Evolutionary conservation across 2,888 invertebrate species (phyloP).

Genomic region (Hirtodrosophila confusa): DNA sequence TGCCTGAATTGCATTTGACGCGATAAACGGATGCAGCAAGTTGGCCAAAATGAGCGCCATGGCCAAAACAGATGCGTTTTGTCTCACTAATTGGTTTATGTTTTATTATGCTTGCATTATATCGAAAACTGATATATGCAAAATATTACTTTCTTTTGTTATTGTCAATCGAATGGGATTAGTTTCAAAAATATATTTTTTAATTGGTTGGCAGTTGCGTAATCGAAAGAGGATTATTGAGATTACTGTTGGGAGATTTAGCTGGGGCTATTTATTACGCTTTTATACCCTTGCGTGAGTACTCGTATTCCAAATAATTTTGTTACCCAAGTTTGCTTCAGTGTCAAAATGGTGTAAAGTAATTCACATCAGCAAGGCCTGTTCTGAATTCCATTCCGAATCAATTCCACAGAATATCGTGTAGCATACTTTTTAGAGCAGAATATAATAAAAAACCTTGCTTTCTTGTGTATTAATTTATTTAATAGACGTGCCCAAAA

Average conservation of each 20-base stretch:
- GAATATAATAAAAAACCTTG: too few relatives aligned
- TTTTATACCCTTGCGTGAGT: too few relatives aligned
- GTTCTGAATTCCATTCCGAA: too few relatives aligned
- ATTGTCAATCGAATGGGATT: slow-evolving; percentile 16
- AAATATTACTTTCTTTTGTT: slow-evolving; percentile 5
- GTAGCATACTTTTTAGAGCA: too few relatives aligned
- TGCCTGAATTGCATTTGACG: slow-evolving; percentile 30
- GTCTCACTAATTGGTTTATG: slow-evolving; percentile 65
- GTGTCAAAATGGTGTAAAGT: too few relatives aligned
- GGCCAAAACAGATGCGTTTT: slow-evolving; percentile 28
- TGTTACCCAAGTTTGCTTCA: too few relatives aligned
- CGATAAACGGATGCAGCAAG: slow-evolving; percentile 37
- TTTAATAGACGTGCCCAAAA: too few relatives aligned
- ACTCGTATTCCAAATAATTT: background rate
- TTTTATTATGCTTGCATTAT: slow-evolving; percentile 56
- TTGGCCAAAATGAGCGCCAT: slow-evolving; percentile 16
- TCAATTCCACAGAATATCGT: too few relatives aligned
- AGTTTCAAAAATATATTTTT: slow-evolving; percentile 6
- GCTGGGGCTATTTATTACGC: background rate
- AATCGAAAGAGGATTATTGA: slow-evolving; percentile 19
- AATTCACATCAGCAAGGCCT: too few relatives aligned
- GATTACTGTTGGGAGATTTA: background rate
- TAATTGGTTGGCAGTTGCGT: slow-evolving; percentile 13
- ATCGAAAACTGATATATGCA: slow-evolving; percentile 23
- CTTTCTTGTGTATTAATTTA: too few relatives aligned